These are phyloP conservation scores for Erpornis zantholeuca DNA, from an alignment of 2,113 vertebrate species.

Conservation along the genomic window DNA sequence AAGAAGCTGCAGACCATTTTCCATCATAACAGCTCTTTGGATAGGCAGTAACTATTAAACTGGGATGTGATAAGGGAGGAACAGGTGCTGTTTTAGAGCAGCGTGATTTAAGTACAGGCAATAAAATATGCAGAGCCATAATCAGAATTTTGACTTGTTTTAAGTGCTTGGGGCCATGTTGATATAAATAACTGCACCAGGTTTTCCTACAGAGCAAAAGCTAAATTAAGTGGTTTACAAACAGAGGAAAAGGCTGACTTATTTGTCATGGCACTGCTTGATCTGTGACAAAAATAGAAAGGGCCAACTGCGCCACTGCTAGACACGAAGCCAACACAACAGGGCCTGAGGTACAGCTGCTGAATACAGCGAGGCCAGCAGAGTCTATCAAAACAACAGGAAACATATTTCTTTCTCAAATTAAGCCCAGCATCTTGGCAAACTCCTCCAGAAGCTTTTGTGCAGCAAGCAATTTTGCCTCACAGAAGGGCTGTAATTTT, in stretches of 20 bases:
- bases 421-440: not conserved
- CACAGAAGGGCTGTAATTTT: not conserved
- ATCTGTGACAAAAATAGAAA: not conserved
- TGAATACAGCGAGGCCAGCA: not conserved
- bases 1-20: not conserved
- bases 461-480: not conserved
- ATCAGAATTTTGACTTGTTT: conserved; percentile 34
- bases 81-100: not conserved
- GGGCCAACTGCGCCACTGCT: not conserved
- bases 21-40: not conserved
- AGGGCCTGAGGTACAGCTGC: not conserved
- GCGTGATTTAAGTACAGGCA: not conserved
- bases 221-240: conserved; percentile 45
- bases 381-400: not conserved
- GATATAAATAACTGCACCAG: conserved; percentile 35
- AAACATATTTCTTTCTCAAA: not conserved
- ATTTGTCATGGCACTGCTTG: not conserved
- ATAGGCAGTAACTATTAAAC: not conserved
- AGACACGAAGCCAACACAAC: not conserved
- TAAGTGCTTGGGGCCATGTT: conserved; percentile 1
- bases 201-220: conserved; percentile 10
- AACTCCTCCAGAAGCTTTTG: not conserved
- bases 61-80: not conserved
- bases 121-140: conserved; percentile 51
- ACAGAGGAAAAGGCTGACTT: conserved; percentile 9